Base-by-base conservation (phyloP, 2,797 vertebrate species). In the Cirrhinus molitorella region DNA sequence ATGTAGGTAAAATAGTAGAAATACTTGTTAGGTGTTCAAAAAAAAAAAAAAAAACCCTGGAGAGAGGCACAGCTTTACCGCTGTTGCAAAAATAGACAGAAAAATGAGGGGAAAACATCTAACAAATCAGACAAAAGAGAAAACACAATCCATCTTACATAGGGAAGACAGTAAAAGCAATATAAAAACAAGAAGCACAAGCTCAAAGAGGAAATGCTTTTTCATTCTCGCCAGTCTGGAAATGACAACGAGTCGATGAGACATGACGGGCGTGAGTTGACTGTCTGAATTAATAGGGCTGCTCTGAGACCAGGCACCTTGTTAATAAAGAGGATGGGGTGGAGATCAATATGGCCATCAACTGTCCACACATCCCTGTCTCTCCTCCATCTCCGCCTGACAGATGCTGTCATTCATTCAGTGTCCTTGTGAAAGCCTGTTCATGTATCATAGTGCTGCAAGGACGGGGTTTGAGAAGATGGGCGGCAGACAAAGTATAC, bases 251-350 rank as follows among this genome's bases (percentile, higher is more conserved):
- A 90, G 51, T 83, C 71, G 86, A 89, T 89, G 82, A 76, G 85
- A 90, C 71, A 73, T 91, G 91, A 94, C 85, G 87, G 88, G 88
- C 72, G 75, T 80, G 83, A 91, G 90, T 93, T 92, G 90, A 91
- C 43, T 76, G 88, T 89, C 90, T 88, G 87, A 91, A 91, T 93
- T 89, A 93, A 93, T 89, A 84, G 88, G 80, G 73, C 86, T 72
- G 87, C 88, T 85, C 84, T 83, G 17, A 65, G 37, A 82, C 85
- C 75, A 76, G 89, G 83, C 86, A 43, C 84, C 80, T 86, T 53
- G 83, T 90, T 92, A 91, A 93, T 93, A 91, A 93, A 91, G 85
- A 70, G 76, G 88, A 91, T 57, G 0, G 80, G 77, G 31, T 21
- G 71, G 76, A 85, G 72, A 89, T 90, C 72, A 76, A 87, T 86